Base-by-base conservation (phyloP, 2,888 invertebrate species). In the Lasioglossum oenotherae region DNA sequence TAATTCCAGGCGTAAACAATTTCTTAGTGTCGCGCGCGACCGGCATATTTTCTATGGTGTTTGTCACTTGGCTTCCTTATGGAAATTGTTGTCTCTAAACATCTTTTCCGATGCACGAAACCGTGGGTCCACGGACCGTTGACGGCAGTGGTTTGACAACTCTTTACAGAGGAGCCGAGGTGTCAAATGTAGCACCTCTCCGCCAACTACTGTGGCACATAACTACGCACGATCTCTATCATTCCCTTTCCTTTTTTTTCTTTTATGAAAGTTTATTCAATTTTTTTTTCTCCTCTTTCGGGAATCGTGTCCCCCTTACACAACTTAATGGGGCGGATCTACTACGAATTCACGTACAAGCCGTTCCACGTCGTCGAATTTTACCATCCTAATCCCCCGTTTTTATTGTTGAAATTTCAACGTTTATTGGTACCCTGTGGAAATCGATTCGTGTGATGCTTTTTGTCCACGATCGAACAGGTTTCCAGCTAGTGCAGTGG, bases 131-230 rank as follows among this genome's bases (percentile, higher is more conserved):
- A 74, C 71, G 74, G 69, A 81, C 78, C 85, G 79, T 80, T 88
- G 82, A 89, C 90, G 89, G 90, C 86, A 92, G 89, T 90, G 88
- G 91, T 92, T 92, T 91, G 93, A 92, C 92, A 90, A 91, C 90
- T 90, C 91, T 91, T 91, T 91, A 89, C 82, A 72, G 81, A 76
- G 85, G 81, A 86, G 85, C 88, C 81, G 85, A 91, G 93, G 93
- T 94, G 94, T 93, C 94, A 93, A 94, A 95, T 94, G 92, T 94
- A 93, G 89, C 94, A 94, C 92, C 90, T 91, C 89, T 90, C 91
- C 89, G 94, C 91, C 93, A 94, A 94, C 94, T 94, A 94, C 94
- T 85, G 94, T 92, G 85, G 93, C 92, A 91, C 92, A 93, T 92
- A 91, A 86, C 87, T 92, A 92, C 92, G 91, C 92, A 90, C 92